Percentiles rank a stretch among this genome's conserved stretches.
Evolutionary conservation across 2,797 vertebrate genomes (phyloP).

Genomic region (Bufotes viridis): DNA sequence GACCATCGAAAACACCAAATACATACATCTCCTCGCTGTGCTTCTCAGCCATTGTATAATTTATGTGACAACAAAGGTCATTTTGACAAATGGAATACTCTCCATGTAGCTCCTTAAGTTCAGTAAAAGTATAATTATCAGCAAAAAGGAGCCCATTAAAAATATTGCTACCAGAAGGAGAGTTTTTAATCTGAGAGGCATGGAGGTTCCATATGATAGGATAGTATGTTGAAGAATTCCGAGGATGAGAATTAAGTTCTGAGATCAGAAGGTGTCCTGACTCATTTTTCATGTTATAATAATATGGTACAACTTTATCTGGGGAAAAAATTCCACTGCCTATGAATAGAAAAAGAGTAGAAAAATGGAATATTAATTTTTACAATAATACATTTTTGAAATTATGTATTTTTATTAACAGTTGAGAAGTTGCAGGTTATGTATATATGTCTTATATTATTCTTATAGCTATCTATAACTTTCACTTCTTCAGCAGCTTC

Average conservation of each 20-base stretch:
- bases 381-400: neutral
- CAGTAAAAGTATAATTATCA: constrained; percentile 69
- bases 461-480: too few relatives aligned
- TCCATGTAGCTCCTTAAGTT: constrained; percentile 65
- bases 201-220: constrained; percentile 68
- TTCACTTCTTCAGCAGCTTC: too few relatives aligned
- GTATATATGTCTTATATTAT: too few relatives aligned
- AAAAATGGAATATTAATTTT: neutral
- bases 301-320: constrained; percentile 64
- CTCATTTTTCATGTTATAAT: constrained; percentile 71
- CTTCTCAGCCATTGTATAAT: constrained; percentile 68
- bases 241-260: constrained; percentile 67
- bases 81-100: constrained; percentile 72
- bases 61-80: constrained; percentile 73
- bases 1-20: constrained; percentile 71
- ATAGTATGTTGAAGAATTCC: constrained; percentile 30
- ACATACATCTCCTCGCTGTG: constrained; percentile 68
- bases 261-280: constrained; percentile 70
- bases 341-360: constrained; percentile 37
- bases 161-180: constrained; percentile 20
- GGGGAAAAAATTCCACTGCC: constrained; percentile 74
- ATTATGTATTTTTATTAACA: neutral
- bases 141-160: constrained; percentile 70
- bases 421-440: neutral
- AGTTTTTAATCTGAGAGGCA: constrained; percentile 52